A percentile compares a stretch with the other conserved stretches of the same genome.
These are phyloP conservation scores for Acrobasis repandana DNA, from an alignment of 2,888 invertebrate species.

Conservation along the genomic window DNA sequence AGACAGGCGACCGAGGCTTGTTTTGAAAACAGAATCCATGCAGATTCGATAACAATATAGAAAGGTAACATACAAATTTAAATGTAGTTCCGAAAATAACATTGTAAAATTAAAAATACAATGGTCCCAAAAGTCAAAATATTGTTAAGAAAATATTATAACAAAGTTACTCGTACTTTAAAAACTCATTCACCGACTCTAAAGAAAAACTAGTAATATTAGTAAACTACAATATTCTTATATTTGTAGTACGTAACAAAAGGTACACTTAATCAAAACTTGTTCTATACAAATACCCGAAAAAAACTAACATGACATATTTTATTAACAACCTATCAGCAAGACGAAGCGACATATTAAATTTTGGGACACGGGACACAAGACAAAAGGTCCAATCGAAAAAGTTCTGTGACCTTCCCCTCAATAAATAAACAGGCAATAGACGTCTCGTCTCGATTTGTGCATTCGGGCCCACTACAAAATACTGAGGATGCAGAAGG, in stretches of 20 bases:
- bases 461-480: slow-evolving; percentile 4
- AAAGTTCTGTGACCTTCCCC: slow-evolving; percentile 14
- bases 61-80: background rate
- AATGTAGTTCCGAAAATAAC: no score
- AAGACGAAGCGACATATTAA: background rate
- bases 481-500: background rate
- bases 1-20: background rate
- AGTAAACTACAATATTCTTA: no score
- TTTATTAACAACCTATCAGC: slow-evolving; percentile 2
- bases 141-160: no score
- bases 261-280: no score
- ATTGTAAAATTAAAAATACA: no score
- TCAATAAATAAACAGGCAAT: slow-evolving; percentile 28
- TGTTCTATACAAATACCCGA: background rate
- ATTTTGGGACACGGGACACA: background rate
- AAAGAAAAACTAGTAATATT: no score
- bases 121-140: no score
- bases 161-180: no score
- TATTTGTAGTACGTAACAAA: no score
- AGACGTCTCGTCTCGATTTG: slow-evolving; percentile 12
- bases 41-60: background rate
- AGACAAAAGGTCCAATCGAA: slow-evolving; percentile 2
- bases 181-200: no score
- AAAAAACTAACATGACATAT: background rate
- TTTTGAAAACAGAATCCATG: slow-evolving; percentile 1